Evolutionary conservation across 2,888 invertebrate genomes (phyloP).

Genomic region (Diadromus collaris): DNA sequence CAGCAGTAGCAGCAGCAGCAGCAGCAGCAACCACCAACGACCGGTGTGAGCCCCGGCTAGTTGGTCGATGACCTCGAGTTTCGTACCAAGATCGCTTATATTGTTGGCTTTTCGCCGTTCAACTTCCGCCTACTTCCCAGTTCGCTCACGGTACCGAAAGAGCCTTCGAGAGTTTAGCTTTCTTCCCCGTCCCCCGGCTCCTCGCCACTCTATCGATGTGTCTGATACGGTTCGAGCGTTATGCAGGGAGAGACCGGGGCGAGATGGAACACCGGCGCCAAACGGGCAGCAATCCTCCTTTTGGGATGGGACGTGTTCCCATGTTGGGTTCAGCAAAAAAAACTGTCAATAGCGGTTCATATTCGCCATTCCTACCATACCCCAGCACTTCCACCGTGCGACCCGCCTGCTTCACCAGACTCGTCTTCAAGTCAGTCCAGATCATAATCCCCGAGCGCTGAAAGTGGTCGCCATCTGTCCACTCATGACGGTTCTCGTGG

Average conservation of each 20-base stretch:
- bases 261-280: too few relatives aligned
- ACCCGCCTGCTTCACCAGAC: slow-evolving; percentile 16
- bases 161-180: slow-evolving; percentile 54
- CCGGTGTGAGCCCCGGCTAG: slow-evolving; percentile 30
- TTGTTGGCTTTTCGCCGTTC: slow-evolving; percentile 53
- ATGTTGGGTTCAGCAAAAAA: too few relatives aligned
- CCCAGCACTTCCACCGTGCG: not conserved
- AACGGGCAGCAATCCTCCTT: too few relatives aligned
- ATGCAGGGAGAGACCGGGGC: too few relatives aligned
- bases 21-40: slow-evolving; percentile 19
- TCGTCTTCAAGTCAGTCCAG: slow-evolving; percentile 44
- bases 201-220: slow-evolving; percentile 34
- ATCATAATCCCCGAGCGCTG: slow-evolving; percentile 55
- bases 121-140: slow-evolving; percentile 53
- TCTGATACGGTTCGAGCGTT: slow-evolving; percentile 40
- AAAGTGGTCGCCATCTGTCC: slow-evolving; percentile 54
- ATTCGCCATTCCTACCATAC: too few relatives aligned
- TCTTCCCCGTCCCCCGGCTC: slow-evolving; percentile 21
- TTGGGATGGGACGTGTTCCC: too few relatives aligned
- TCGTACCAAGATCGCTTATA: slow-evolving; percentile 53
- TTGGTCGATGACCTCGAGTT: slow-evolving; percentile 57
- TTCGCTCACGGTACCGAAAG: slow-evolving; percentile 53
- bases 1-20: too few relatives aligned
- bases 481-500: slow-evolving; percentile 34
- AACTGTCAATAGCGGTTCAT: too few relatives aligned